phyloP scores from a whole-genome alignment of 2,888 invertebrate species.

The Mesorhabditis belari region DNA sequence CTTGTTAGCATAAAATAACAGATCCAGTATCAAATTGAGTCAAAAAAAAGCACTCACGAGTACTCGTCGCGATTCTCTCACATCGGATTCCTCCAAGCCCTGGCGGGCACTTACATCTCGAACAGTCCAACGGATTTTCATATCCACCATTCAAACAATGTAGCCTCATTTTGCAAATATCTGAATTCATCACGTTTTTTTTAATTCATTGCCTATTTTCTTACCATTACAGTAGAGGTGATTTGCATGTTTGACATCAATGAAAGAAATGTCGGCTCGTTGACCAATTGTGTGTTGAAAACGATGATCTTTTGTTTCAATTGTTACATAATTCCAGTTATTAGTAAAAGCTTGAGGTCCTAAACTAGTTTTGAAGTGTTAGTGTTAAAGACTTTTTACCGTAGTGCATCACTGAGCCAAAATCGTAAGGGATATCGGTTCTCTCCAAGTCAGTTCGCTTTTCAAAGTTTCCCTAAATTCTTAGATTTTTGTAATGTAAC shows the following conservation, averaged over 20 bases:
- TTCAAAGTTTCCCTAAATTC: constrained; percentile 31
- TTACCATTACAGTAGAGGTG: constrained; percentile 28
- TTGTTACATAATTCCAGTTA: constrained; percentile 32
- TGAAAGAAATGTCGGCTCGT: constrained; percentile 32
- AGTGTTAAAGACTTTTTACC: too few species aligned
- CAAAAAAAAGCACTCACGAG: constrained; percentile 6
- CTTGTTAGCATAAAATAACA: too few species aligned
- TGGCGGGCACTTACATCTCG: constrained; percentile 29
- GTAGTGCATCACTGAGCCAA: constrained; percentile 39
- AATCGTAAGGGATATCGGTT: constrained; percentile 34
- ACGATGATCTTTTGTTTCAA: constrained; percentile 36
- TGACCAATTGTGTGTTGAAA: constrained; percentile 42
- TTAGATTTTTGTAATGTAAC: too few species aligned
- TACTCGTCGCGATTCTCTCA: constrained; percentile 15
- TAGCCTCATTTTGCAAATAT: constrained; percentile 21
- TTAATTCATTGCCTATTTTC: neutral
- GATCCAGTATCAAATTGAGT: too few species aligned
- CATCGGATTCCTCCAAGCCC: constrained; percentile 27
- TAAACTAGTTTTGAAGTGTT: too few species aligned
- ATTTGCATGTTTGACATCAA: constrained; percentile 37
- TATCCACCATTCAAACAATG: constrained; percentile 33
- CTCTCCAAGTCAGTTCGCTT: constrained; percentile 20
- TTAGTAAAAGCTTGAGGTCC: constrained; percentile 32
- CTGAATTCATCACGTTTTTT: constrained; percentile 9
- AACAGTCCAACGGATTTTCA: constrained; percentile 31